Percentiles rank a stretch among this genome's conserved stretches.
phyloP scores from a whole-genome alignment of 2,888 invertebrate species.

The Ptychoptera contaminata region DNA sequence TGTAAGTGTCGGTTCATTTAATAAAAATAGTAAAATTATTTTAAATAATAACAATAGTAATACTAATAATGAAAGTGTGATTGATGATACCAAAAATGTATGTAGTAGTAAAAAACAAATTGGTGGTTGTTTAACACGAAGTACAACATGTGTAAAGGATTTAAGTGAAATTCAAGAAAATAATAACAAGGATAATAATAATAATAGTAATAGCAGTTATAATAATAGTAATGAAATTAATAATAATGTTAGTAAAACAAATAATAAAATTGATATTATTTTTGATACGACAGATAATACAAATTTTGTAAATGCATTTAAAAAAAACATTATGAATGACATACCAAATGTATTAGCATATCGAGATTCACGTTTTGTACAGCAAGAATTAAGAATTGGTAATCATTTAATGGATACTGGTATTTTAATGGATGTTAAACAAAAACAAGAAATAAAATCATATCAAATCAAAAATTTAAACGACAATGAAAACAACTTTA shows the following conservation, averaged over 20 bases:
- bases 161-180: slow-evolving; percentile 16
- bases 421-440: slow-evolving; percentile 23
- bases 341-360: slow-evolving; percentile 28
- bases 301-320: slow-evolving; percentile 3
- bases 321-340: slow-evolving; percentile 19
- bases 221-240: neutral
- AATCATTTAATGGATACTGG: slow-evolving; percentile 30
- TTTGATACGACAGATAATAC: too few species aligned
- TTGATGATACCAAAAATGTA: slow-evolving; percentile 17
- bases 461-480: slow-evolving; percentile 6
- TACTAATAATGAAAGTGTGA: slow-evolving; percentile 11
- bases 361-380: slow-evolving; percentile 28
- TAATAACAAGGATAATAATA: neutral
- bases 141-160: slow-evolving; percentile 24
- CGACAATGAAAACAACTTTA: slow-evolving; percentile 6
- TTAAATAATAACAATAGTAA: slow-evolving; percentile 4
- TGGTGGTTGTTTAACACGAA: slow-evolving; percentile 17
- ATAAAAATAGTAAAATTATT: slow-evolving; percentile 6
- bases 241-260: neutral
- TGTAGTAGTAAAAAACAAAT: neutral
- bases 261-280: neutral
- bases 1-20: slow-evolving; percentile 6
- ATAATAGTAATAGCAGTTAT: neutral
- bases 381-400: slow-evolving; percentile 29
- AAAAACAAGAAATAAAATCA: slow-evolving; percentile 14